Evolutionary conservation across 2,797 vertebrate genomes (phyloP).

Genomic region (Tenualosa ilisha): DNA sequence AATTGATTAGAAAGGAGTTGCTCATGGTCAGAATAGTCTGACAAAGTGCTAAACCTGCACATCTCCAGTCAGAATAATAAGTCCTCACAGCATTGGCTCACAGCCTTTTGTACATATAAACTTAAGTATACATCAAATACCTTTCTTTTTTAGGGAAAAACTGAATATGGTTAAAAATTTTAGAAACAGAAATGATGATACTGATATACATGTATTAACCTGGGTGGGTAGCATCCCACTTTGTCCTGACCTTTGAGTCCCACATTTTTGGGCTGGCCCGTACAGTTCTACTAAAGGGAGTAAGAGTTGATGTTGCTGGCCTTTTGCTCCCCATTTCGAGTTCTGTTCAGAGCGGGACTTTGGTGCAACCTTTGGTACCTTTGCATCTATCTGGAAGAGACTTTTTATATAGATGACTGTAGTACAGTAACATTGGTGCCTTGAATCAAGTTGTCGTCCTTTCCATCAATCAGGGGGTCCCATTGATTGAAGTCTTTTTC

Average conservation of each 20-base stretch:
- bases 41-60: background rate
- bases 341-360: background rate
- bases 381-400: background rate
- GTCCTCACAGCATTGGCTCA: background rate
- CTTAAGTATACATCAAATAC: background rate
- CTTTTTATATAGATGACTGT: slow-evolving; percentile 70
- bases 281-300: background rate
- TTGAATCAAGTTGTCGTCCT: slow-evolving; percentile 85
- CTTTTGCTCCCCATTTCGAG: background rate
- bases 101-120: background rate
- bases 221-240: background rate
- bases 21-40: background rate
- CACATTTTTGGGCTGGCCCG: background rate
- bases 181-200: slow-evolving; percentile 9
- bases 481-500: slow-evolving; percentile 86
- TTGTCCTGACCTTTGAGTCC: background rate
- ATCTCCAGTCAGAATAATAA: background rate
- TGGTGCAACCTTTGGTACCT: background rate
- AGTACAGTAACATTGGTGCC: slow-evolving; percentile 79
- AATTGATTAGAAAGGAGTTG: background rate
- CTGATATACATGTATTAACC: slow-evolving; percentile 8
- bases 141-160: background rate
- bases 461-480: slow-evolving; percentile 86
- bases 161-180: background rate
- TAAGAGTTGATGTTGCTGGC: background rate